Evolutionary conservation across 2,797 vertebrate genomes (phyloP), one percentile per base, ranked within the genome.

Genomic region (Chrysocyon brachyurus): DNA sequence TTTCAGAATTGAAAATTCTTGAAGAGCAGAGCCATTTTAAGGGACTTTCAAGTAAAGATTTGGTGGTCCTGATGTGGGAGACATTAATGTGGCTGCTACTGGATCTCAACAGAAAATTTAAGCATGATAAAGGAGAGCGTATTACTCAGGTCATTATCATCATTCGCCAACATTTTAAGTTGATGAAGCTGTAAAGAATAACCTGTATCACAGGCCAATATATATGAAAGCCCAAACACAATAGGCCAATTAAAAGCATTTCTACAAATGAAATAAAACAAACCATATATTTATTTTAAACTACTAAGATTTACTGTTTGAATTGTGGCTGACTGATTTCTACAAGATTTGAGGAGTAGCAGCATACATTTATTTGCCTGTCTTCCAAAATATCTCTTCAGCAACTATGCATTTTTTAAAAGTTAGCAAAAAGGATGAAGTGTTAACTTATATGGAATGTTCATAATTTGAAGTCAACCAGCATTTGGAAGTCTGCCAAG

Each of bases 391-490:
- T 94, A 83, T 24, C 15, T 97, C 63, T 52, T 66, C 6, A 82
- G 89, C 70, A 90, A 73, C 36, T 87, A 83, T 31, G 1, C 24
- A 83, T 75, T 79, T 95, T 97, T 79, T 1, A 68, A 96, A 94
- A 93, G 63, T 77, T 92, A 77, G 26, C n/a, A 40, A 94, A 92
- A 97, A 87, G 31, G n/a, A 75, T 91, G 91, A 86, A 54, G 17
- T 92, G 40, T 90, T 96, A 90, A 95, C 66, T 94, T 94, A 66
- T 26, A 82, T 72, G 46, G n/a, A 96, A 77, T 96, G 33, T 68
- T 96, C 66, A 88, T 94, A 91, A 91, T 97, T 97, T 93, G 90
- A 94, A 95, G 36, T 73, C 85, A 93, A 77, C n/a, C 88, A 87
- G 28, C 66, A 57, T 90, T 97, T 97, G 95, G 57, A 96, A 88